Evolutionary conservation across 2,797 vertebrate genomes (phyloP), one percentile per base, ranked within the genome.

Genomic region (Pangasius sanitwongsei): DNA sequence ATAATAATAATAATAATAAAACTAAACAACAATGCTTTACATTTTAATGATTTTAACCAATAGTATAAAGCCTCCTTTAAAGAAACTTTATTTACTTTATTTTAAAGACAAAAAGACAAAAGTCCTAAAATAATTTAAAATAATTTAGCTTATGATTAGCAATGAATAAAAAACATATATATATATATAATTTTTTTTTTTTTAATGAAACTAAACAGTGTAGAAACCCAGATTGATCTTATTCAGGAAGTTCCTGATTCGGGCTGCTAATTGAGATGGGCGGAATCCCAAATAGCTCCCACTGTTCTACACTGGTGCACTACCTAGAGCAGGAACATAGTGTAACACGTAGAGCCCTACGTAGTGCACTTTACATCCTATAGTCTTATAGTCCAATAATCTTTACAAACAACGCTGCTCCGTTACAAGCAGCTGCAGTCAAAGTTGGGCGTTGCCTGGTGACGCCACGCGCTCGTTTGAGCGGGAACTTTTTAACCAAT

Each of bases 401-500:
- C n/a, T n/a, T n/a, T n/a, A n/a, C n/a, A n/a, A n/a, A n/a, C n/a
- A n/a, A n/a, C n/a, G n/a, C n/a, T n/a, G n/a, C n/a, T n/a, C 25
- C 0, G 18, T 12, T 44, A 6, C 83, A 20, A 37, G 18, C 41
- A 13, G n/a, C 18, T 15, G 25, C 8, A 28, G 44, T 78, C 4
- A 78, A 4, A 81, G n/a, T 4, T 75, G n/a, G 34, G 12, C 57
- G 55, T 75, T 75, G 15, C 70, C 16, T n/a, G 4, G 18, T 84
- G 63, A 85, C 83, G 18, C 28, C 83, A 85, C 12, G 13, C 25
- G 69, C 31, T 55, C 12, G 7, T 80, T 55, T 69, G 31, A 25
- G 86, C 86, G 61, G 74, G 75, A 80, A 37, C 4, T 48, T 25
- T 53, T 67, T 34, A 69, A 20, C 77, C 86, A 80, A 80, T 81